phyloP scores from a whole-genome alignment of 2,113 vertebrate genomes.

The Dasypus novemcinctus region DNA sequence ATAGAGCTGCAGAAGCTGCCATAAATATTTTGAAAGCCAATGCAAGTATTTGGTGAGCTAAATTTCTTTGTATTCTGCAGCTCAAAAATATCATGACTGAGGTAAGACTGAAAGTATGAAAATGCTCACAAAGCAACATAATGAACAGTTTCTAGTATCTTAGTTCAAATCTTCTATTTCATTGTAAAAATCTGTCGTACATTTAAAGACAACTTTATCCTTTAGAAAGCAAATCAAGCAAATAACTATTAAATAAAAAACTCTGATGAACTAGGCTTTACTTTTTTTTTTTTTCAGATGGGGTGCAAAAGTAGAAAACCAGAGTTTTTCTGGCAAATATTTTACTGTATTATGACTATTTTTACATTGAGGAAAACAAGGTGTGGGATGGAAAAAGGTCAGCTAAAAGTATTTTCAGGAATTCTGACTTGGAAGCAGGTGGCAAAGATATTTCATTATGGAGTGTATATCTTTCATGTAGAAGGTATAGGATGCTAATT shows the following conservation, averaged over 20 bases:
- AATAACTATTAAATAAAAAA: constrained; percentile 10
- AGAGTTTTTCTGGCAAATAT: constrained; percentile 3
- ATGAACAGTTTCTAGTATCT: not conserved
- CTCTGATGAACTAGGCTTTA: not conserved
- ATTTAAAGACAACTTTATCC: not conserved
- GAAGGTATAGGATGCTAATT: not conserved
- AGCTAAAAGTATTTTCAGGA: constrained; percentile 18
- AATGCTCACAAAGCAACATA: constrained; percentile 37
- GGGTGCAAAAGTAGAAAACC: not conserved
- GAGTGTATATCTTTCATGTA: not conserved
- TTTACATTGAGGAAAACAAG: constrained; percentile 3
- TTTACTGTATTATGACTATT: not conserved
- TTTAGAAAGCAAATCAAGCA: not conserved
- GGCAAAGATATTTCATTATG: not conserved
- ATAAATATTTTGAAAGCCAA: constrained; percentile 86
- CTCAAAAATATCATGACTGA: constrained; percentile 68
- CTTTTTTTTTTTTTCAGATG: not conserved
- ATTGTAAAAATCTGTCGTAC: not conserved
- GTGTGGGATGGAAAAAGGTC: not conserved
- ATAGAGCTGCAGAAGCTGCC: constrained; percentile 90
- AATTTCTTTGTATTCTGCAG: constrained; percentile 75
- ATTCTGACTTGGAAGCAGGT: not conserved
- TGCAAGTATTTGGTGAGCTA: constrained; percentile 84
- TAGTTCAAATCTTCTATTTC: not conserved
- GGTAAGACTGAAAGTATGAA: constrained; percentile 66